Evolutionary conservation across 2,888 invertebrate species (phyloP), one percentile per base, ranked within the genome.

Genomic region (Hypselothyrea guttata): DNA sequence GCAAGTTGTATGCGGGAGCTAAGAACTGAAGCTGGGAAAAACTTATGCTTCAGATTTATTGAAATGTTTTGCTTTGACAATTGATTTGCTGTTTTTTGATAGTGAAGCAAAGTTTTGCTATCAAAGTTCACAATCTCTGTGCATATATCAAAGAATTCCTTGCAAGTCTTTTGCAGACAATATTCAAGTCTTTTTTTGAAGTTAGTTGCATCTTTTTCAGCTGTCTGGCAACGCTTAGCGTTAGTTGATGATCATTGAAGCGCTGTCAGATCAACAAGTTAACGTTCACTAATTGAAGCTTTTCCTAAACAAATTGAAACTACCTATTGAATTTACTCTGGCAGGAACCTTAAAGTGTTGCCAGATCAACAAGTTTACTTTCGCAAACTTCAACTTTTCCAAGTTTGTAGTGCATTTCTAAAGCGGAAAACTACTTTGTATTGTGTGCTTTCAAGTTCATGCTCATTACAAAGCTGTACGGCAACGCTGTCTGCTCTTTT

Each of bases 401-500:
- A 22, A 22, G 22, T 22, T 22, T 22, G 2, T 5, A 22, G 5
- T 22, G 22, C 22, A 22, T 22, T 22, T 22, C 22, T 22, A n/a
- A n/a, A n/a, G n/a, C n/a, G n/a, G n/a, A n/a, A n/a, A n/a, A n/a
- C 5, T 22, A 22, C 22, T 22, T 22, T 22, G 22, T 22, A 22
- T 22, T 22, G 22, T 22, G 22, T 22, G 22, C 22, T 13, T 1
- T 35, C 33, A 27, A 45, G 12, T n/a, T 27, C 12, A 18, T 15
- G 8, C 41, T n/a, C 11, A 41, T n/a, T 12, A 7, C 7, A n/a
- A 4, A 7, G 7, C 13, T 22, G 7, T 9, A 18, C 60, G 61
- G 45, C 35, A 66, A 40, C 52, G 15, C 35, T 49, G 30, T 18
- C 9, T 9, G 18, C 11, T 31, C 4, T 13, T 56, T 42, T 16